Evolutionary conservation across 1,140 invertebrate genomes (phyloP).

Genomic region (Phymorhynchus buccinoides): DNA sequence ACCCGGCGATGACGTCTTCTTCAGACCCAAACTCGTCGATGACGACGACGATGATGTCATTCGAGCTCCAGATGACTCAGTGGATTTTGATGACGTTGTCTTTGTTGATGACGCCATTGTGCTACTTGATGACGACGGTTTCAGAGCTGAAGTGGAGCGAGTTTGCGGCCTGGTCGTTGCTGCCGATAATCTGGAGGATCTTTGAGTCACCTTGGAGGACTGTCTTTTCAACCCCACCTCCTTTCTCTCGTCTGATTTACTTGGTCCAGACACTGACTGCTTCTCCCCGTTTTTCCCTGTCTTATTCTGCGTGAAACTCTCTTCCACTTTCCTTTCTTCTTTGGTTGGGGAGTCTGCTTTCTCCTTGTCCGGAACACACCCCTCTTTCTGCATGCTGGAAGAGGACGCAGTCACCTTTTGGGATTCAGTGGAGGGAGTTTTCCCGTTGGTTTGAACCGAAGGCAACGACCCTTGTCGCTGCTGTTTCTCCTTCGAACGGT

Average conservation of each 20-base stretch:
- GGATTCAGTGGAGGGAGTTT: neutral
- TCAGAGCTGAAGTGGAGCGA: neutral
- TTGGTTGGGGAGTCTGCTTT: conserved; percentile 1
- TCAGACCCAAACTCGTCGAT: neutral
- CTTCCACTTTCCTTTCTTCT: neutral
- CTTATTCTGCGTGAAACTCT: neutral
- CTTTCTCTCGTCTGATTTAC: neutral
- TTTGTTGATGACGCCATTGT: too few species aligned
- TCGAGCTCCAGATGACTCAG: neutral
- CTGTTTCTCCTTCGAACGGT: neutral
- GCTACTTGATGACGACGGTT: neutral
- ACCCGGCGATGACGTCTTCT: conserved; percentile 25
- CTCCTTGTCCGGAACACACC: neutral
- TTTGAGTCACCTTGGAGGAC: conserved; percentile 13
- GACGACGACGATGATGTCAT: neutral
- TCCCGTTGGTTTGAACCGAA: neutral
- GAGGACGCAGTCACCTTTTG: neutral
- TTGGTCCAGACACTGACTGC: neutral
- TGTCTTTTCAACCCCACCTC: neutral
- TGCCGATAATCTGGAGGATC: neutral
- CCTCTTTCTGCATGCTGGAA: neutral
- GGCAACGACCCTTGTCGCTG: neutral
- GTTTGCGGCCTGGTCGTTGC: neutral
- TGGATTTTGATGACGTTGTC: neutral
- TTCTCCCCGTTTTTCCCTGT: neutral